A percentile compares a stretch with the other conserved stretches of the same genome.
Conservation (phyloP, 2,113 vertebrate genomes). For the Herpailurus yagouaroundi region DNA sequence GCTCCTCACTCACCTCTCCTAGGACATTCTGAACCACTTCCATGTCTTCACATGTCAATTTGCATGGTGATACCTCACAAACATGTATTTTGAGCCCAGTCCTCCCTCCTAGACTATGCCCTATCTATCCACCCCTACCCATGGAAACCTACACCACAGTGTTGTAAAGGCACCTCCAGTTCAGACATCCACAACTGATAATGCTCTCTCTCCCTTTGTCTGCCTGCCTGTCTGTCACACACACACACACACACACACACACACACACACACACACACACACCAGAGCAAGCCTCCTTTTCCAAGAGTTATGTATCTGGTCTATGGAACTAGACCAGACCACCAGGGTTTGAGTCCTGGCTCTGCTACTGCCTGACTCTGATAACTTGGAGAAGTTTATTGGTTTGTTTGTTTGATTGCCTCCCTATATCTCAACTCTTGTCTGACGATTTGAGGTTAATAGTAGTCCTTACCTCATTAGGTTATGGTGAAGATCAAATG, state of each 20-base stretch:
- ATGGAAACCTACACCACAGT: neutral
- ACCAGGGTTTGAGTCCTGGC: neutral
- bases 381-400: neutral
- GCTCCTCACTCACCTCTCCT: neutral
- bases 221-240: neutral
- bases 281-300: neutral
- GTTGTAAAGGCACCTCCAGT: neutral
- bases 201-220: neutral
- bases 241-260: neutral
- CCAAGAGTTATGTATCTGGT: neutral
- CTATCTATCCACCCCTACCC: neutral
- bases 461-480: slow-evolving; percentile 6
- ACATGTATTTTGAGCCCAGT: neutral
- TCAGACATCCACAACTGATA: neutral
- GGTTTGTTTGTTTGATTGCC: neutral
- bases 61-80: neutral
- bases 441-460: neutral
- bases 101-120: neutral
- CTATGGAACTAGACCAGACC: neutral
- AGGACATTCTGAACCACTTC: neutral
- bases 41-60: neutral
- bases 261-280: neutral
- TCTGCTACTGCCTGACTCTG: neutral
- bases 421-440: neutral
- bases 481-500: neutral